Conservation (phyloP, 92 coral and sea anemone genomes). For the Paragorgia papillata region DNA sequence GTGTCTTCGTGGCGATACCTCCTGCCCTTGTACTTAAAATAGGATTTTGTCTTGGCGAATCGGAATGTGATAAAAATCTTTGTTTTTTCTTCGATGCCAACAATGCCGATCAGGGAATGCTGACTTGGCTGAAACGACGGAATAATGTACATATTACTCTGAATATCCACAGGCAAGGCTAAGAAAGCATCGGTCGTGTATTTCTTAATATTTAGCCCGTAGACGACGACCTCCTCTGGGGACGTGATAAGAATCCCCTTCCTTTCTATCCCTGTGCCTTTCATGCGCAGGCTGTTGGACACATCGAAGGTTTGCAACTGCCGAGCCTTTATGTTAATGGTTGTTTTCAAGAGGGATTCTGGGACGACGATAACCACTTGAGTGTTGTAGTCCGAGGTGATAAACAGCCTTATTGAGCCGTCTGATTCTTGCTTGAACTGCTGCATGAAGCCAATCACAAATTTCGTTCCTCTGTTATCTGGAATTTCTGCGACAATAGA, state of each 20-base stretch:
- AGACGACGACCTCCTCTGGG: constrained; percentile 53
- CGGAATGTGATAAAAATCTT: constrained; percentile 25
- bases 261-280: constrained; percentile 19
- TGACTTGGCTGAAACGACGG: constrained; percentile 43
- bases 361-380: constrained; percentile 50
- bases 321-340: constrained; percentile 39
- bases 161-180: constrained; percentile 66
- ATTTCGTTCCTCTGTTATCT: constrained; percentile 65
- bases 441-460: constrained; percentile 64
- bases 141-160: constrained; percentile 65
- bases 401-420: constrained; percentile 26
- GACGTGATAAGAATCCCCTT: constrained; percentile 67
- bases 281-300: constrained; percentile 60
- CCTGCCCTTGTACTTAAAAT: constrained; percentile 28
- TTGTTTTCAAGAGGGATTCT: constrained; percentile 15
- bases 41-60: constrained; percentile 19
- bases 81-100: constrained; percentile 35
- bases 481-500: constrained; percentile 40
- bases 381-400: constrained; percentile 39
- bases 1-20: constrained; percentile 8
- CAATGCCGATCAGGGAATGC: constrained; percentile 54
- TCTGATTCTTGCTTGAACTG: constrained; percentile 13
- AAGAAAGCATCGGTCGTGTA: constrained; percentile 70
- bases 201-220: constrained; percentile 61
- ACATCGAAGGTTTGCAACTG: constrained; percentile 53